Percentiles rank a stretch among this genome's conserved stretches.
These are phyloP conservation scores for Hylyphantes graminicola DNA, from an alignment of 1,140 invertebrate genomes.

Conservation along the genomic window DNA sequence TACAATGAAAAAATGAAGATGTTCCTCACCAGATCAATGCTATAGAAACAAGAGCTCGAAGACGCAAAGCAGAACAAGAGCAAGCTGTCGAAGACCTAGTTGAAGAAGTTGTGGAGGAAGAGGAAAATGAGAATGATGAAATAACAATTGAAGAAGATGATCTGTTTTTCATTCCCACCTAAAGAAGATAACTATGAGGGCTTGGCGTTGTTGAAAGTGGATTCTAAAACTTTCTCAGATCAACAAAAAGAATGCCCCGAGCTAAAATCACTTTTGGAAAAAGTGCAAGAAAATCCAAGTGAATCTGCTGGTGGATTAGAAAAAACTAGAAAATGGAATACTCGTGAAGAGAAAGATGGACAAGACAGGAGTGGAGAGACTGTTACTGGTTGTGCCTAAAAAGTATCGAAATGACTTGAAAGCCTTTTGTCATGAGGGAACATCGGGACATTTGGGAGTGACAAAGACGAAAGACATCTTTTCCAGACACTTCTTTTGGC, in stretches of 20 bases:
- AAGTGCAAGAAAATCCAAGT: too few species aligned
- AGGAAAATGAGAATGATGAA: neutral
- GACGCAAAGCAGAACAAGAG: neutral
- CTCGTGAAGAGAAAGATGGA: neutral
- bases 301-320: neutral
- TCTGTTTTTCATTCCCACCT: too few species aligned
- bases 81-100: neutral
- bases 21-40: neutral
- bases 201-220: neutral
- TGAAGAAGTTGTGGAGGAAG: neutral
- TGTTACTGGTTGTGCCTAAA: slow-evolving; percentile 14
- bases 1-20: neutral
- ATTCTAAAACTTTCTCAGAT: neutral
- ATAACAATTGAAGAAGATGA: neutral
- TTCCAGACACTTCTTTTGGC: slow-evolving; percentile 7
- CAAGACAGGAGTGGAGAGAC: neutral
- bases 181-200: neutral
- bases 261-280: neutral
- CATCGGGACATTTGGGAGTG: neutral
- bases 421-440: slow-evolving; percentile 3
- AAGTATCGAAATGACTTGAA: neutral
- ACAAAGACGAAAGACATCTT: slow-evolving; percentile 29
- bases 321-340: neutral
- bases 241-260: neutral
- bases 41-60: neutral